Conservation (phyloP, 92 coral and sea anemone species). For the Actinostola sp. region DNA sequence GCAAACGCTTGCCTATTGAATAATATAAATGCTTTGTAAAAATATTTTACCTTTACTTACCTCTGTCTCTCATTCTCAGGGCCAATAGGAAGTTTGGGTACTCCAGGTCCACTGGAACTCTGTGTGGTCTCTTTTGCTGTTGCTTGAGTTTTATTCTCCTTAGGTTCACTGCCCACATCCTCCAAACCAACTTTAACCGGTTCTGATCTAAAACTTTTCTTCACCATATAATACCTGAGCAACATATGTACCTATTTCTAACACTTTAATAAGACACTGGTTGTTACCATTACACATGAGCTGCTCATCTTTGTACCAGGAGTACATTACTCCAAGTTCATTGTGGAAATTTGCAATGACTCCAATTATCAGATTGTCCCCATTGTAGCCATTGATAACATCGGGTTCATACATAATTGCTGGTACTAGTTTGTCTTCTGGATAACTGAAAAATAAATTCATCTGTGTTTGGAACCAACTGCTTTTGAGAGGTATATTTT, state of each 20-base stretch:
- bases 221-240: conserved; percentile 26
- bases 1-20: too few relatives aligned
- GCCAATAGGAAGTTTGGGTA: too few relatives aligned
- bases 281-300: conserved; percentile 12
- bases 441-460: too few relatives aligned
- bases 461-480: too few relatives aligned
- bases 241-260: conserved; percentile 25
- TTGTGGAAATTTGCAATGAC: too few relatives aligned
- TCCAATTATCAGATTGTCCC: conserved; percentile 4
- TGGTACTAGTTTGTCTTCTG: too few relatives aligned
- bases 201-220: neutral
- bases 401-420: too few relatives aligned
- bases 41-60: too few relatives aligned
- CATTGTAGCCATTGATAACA: conserved; percentile 13
- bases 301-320: conserved; percentile 13
- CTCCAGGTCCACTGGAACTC: conserved; percentile 1
- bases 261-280: conserved; percentile 34
- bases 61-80: too few relatives aligned
- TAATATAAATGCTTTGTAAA: too few relatives aligned
- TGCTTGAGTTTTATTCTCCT: neutral
- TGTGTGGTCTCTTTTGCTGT: conserved; percentile 19
- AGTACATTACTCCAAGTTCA: too few relatives aligned
- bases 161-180: neutral
- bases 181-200: conserved; percentile 22
- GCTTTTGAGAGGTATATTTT: too few relatives aligned